Percentiles rank a stretch among this genome's conserved stretches.
Conservation (phyloP, 2,797 vertebrate species). For the Melopsittacus undulatus region DNA sequence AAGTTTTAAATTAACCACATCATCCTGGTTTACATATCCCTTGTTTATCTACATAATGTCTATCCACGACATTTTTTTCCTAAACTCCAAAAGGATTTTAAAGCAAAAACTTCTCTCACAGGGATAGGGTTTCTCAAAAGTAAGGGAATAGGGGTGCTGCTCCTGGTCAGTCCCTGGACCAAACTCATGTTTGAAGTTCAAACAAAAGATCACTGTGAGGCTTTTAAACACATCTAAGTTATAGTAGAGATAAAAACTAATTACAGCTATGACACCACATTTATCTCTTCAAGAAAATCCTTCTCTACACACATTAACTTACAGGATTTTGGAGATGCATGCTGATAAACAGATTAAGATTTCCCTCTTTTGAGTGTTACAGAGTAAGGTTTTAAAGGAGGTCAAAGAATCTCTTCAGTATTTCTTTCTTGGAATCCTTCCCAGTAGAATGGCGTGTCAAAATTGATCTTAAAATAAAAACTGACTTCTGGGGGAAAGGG, state of each 20-base stretch:
- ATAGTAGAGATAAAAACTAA: slow-evolving; percentile 65
- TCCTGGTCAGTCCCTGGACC: not conserved
- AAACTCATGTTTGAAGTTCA: slow-evolving; percentile 46
- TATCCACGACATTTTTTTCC: not conserved
- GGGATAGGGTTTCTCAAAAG: slow-evolving; percentile 73
- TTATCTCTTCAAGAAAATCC: slow-evolving; percentile 55
- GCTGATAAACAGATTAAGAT: not conserved
- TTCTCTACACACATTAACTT: not conserved
- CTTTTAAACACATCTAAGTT: slow-evolving; percentile 19
- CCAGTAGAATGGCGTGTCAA: not conserved
- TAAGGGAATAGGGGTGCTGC: not conserved
- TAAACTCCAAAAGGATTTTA: not conserved
- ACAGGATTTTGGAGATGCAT: not conserved
- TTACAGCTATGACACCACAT: slow-evolving; percentile 68
- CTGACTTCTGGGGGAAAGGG: not conserved
- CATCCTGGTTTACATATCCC: not conserved
- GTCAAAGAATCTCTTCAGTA: not conserved
- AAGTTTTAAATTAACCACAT: not conserved
- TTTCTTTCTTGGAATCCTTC: slow-evolving; percentile 14
- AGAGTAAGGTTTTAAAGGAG: not conserved
- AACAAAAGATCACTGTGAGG: slow-evolving; percentile 75
- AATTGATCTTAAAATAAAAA: not conserved
- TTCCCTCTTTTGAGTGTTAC: not conserved
- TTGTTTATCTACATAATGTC: not conserved
- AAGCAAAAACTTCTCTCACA: slow-evolving; percentile 68